These are phyloP conservation scores for Gobio gobio DNA, from an alignment of 2,113 vertebrate genomes.

Conservation along the genomic window DNA sequence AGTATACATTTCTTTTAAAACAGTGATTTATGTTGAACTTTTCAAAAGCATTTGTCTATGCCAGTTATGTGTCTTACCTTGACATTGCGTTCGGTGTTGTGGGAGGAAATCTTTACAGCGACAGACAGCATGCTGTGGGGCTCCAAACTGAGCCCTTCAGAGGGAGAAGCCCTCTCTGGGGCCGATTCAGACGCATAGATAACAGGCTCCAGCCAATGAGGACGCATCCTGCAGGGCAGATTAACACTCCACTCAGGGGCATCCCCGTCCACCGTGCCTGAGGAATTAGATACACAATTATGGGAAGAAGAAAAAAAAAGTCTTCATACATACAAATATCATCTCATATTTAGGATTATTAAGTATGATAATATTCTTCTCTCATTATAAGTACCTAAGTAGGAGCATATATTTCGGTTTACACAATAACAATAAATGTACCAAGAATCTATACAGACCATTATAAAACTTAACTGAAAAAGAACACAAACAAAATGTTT, in stretches of 20 bases:
- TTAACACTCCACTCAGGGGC: constrained; percentile 78
- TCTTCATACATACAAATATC: background rate
- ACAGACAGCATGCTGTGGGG: constrained; percentile 90
- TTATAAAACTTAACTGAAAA: background rate
- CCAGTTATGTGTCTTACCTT: constrained; percentile 76
- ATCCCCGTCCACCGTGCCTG: constrained; percentile 73
- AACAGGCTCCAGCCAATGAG: constrained; percentile 93
- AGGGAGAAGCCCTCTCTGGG: constrained; percentile 73
- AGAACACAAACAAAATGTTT: background rate
- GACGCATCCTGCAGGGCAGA: constrained; percentile 84
- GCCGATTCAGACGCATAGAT: constrained; percentile 88
- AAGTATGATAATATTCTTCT: too few species aligned
- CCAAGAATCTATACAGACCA: background rate
- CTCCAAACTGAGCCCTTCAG: constrained; percentile 86
- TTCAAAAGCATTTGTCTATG: background rate
- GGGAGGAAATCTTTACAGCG: constrained; percentile 90
- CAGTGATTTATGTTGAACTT: too few species aligned
- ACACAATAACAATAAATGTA: background rate
- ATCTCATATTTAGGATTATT: too few species aligned
- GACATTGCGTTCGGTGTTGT: constrained; percentile 88
- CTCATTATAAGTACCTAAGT: too few species aligned
- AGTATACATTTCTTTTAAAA: background rate
- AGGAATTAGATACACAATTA: background rate
- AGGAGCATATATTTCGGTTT: background rate
- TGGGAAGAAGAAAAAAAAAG: background rate